These are phyloP conservation scores for Trachurus trachurus DNA, from an alignment of 2,797 vertebrate genomes.

Conservation along the genomic window DNA sequence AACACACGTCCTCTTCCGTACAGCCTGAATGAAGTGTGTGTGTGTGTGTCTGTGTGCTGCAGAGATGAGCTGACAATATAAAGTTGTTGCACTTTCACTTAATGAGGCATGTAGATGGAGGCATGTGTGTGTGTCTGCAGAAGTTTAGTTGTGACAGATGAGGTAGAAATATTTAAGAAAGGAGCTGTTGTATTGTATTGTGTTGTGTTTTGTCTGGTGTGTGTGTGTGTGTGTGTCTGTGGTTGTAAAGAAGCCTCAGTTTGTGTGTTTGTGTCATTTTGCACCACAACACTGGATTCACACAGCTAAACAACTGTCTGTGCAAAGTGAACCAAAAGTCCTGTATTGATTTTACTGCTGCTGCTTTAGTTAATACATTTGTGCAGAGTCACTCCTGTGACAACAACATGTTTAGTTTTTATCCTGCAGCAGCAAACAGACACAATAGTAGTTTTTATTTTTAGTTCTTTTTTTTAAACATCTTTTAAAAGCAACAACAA, in stretches of 20 bases:
- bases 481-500: too few species aligned
- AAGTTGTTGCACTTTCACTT: constrained; percentile 11
- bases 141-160: constrained; percentile 2
- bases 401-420: too few species aligned
- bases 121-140: constrained; percentile 8
- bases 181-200: neutral
- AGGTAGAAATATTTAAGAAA: neutral
- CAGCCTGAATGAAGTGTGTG: neutral
- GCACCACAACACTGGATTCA: neutral
- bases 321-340: neutral
- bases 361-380: neutral
- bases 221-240: neutral
- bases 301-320: neutral
- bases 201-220: neutral
- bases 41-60: neutral
- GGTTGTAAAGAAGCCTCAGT: neutral
- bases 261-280: neutral
- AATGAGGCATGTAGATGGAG: neutral
- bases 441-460: too few species aligned
- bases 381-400: neutral
- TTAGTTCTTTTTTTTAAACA: too few species aligned
- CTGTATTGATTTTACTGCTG: neutral
- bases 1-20: neutral
- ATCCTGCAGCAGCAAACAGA: too few species aligned
- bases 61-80: neutral